Evolutionary conservation across 2,888 invertebrate species (phyloP), one percentile per base, ranked within the genome.

Genomic region (Congeria kusceri): DNA sequence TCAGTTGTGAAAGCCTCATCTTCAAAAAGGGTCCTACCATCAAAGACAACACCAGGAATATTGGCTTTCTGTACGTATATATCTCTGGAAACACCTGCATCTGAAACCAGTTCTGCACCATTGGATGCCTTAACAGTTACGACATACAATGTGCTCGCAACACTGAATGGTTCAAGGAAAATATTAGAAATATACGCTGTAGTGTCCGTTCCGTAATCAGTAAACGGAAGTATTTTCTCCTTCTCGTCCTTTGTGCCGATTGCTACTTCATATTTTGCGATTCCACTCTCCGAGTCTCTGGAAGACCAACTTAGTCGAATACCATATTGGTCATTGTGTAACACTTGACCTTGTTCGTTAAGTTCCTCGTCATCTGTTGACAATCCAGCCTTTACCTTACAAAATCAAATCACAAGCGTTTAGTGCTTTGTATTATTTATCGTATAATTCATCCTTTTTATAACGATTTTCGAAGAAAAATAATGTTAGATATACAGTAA

Each of bases 251-350:
- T 25, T 32, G 78, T 80, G 11, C 88, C 86, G 27, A 87, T 71
- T 9, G 84, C 88, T 29, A 89, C 67, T 25, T 70, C 59, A 18
- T 68, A 80, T 11, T 65, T 61, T 9, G 56, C 44, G 11, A 88
- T 83, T 15, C 87, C 87, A 53, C 89, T 89, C 61, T 89, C 83
- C 9, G 80, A 69, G 58, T 89, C 89, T n/a, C 72, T 44, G 0
- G 73, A 83, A 4, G 61, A 61, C 87, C 87, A 87, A 32, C 84
- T 84, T 5, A 87, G 75, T 32, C 81, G 74, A 18, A 89, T 76
- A 0, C 77, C 70, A 47, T 81, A 66, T n/a, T 80, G 85, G 53
- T 87, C 86, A 53, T 79, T 78, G 61, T 88, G 87, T 39, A 86
- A 49, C 11, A 87, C 81, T 27, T 77, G 63, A 0, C 77, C 71